A percentile compares a stretch with the other conserved stretches of the same genome.
Evolutionary conservation across 2,888 invertebrate genomes (phyloP).

Genomic region (Laspeyria flexula): DNA sequence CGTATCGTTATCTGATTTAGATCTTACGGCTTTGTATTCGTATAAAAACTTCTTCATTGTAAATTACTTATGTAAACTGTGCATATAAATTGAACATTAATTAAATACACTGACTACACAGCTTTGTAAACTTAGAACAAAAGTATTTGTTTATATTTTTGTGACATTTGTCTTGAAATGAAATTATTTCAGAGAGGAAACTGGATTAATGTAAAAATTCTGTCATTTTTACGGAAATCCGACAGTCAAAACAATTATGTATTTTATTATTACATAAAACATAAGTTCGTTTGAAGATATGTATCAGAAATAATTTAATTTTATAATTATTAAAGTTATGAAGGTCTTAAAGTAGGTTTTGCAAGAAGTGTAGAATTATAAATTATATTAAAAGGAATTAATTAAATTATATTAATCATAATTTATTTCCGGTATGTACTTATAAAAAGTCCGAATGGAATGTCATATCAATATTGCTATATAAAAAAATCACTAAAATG

Average conservation of each 20-base stretch:
- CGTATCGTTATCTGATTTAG: slow-evolving; percentile 61
- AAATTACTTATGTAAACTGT: neutral
- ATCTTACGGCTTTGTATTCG: slow-evolving; percentile 72
- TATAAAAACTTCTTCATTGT: slow-evolving; percentile 77
- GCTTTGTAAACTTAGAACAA: slow-evolving; percentile 3
- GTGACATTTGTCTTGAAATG: neutral
- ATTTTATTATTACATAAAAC: too few species aligned
- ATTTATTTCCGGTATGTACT: too few species aligned
- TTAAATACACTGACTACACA: slow-evolving; percentile 7
- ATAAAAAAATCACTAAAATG: too few species aligned
- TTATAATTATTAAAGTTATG: neutral
- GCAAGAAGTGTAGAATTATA: too few species aligned
- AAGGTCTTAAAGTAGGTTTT: too few species aligned
- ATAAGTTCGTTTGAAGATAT: neutral
- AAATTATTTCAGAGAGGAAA: neutral
- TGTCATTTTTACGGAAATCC: slow-evolving; percentile 18
- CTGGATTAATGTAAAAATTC: neutral
- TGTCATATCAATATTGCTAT: too few species aligned
- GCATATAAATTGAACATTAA: neutral
- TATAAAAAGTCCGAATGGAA: too few species aligned
- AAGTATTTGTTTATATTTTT: neutral
- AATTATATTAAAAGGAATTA: too few species aligned
- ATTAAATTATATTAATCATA: too few species aligned
- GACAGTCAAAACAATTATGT: neutral
- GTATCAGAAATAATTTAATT: neutral